Conservation (phyloP, 2,888 invertebrate species). For the Orchestes rusci region DNA sequence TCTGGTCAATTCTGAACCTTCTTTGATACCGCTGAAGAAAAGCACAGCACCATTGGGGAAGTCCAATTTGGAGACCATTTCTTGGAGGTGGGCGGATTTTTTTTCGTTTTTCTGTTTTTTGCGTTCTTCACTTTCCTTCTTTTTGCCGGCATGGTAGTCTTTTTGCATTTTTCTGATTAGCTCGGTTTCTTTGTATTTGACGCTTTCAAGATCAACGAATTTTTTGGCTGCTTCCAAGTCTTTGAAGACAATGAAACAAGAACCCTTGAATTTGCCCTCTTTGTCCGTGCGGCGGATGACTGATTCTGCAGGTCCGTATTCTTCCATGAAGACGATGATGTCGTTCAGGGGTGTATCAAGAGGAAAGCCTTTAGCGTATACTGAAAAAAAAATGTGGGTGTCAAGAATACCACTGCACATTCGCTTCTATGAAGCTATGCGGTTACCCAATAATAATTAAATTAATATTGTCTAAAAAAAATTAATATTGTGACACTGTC, state of each 20-base stretch:
- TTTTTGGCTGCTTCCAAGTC: slow-evolving; percentile 73
- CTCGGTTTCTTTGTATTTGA: slow-evolving; percentile 60
- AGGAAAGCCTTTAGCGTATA: slow-evolving; percentile 85
- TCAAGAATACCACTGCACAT: too few relatives aligned
- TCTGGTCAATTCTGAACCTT: slow-evolving; percentile 48
- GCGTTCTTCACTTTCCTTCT: slow-evolving; percentile 54
- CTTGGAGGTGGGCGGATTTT: slow-evolving; percentile 41
- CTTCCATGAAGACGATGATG: slow-evolving; percentile 64
- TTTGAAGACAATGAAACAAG: slow-evolving; percentile 83
- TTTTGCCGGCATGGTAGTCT: slow-evolving; percentile 54
- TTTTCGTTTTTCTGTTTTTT: slow-evolving; percentile 48
- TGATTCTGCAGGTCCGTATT: slow-evolving; percentile 57
- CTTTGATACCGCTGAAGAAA: slow-evolving; percentile 57
- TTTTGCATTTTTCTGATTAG: slow-evolving; percentile 64
- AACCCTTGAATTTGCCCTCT: slow-evolving; percentile 70
- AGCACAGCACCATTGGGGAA: slow-evolving; percentile 70
- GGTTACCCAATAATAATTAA: too few relatives aligned
- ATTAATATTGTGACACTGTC: too few relatives aligned
- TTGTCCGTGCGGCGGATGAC: slow-evolving; percentile 57
- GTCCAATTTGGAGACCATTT: slow-evolving; percentile 40
- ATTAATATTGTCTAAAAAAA: too few relatives aligned
- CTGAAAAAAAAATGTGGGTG: slow-evolving; percentile 36
- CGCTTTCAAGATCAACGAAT: slow-evolving; percentile 59
- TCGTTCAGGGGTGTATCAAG: slow-evolving; percentile 58
- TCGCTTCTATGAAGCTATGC: too few relatives aligned